Conservation (phyloP, 2,888 invertebrate species). For the Kuschelorhynchus macadamiae region DNA sequence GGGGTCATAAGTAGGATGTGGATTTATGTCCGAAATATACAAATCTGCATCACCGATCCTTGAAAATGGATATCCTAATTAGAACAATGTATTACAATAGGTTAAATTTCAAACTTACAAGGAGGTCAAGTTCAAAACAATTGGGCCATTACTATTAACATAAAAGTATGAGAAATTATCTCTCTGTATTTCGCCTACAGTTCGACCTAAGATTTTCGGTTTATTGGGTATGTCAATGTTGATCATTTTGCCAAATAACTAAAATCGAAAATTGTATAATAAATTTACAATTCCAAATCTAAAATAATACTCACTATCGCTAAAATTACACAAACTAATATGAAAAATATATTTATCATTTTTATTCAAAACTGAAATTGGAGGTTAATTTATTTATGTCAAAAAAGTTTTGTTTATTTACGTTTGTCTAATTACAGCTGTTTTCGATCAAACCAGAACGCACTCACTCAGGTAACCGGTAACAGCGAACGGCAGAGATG, state of each 20-base stretch:
- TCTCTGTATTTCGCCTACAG: constrained; percentile 16
- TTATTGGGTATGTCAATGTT: constrained; percentile 17
- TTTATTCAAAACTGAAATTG: constrained; percentile 8
- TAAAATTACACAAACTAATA: constrained; percentile 26
- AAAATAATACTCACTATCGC: constrained; percentile 15
- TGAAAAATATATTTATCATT: constrained; percentile 25
- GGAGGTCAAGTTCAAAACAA: constrained; percentile 34
- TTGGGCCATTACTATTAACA: constrained; percentile 21
- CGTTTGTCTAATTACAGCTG: no score
- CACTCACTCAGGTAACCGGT: no score
- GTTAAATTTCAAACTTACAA: constrained; percentile 31
- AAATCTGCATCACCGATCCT: constrained; percentile 55
- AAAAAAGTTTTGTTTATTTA: no score
- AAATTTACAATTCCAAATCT: neutral
- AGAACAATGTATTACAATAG: no score
- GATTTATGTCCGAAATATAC: constrained; percentile 51
- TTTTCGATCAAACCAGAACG: no score
- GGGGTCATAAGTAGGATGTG: constrained; percentile 52
- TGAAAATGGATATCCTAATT: no score
- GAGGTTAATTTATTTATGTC: no score
- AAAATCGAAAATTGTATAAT: constrained; percentile 2
- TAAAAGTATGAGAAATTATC: constrained; percentile 39
- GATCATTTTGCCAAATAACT: constrained; percentile 24
- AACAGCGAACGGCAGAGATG: no score
- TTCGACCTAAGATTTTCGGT: constrained; percentile 22